Evolutionary conservation across 2,113 vertebrate genomes (phyloP), one percentile per base, ranked within the genome.

Genomic region (Furnarius figulus): DNA sequence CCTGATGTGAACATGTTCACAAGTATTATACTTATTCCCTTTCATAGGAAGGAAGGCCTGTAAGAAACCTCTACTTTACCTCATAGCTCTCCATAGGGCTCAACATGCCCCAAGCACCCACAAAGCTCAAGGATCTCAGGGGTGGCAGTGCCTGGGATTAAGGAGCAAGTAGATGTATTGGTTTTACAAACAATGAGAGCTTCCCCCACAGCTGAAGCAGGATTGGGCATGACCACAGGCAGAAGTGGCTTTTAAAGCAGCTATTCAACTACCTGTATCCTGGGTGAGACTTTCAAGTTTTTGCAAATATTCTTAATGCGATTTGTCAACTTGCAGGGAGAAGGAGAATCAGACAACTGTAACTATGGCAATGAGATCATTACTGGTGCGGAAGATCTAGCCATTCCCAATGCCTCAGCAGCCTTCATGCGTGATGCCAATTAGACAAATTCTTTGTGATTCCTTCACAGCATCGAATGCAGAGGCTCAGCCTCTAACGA

Each of bases 311-410:
- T 67, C 75, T 63, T 93, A 74, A 83, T n/a, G 21, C 0, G 0
- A 68, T 89, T 72, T 93, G 58, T 81, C 15, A 30, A 20, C 66
- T 91, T 47, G 18, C 44, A 82, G 70, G 42, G 66, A 84, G 65
- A 40, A 31, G 50, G 79, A 49, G 78, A 90, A 47, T 63, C 50
- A 52, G 63, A 94, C 10, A 49, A 24, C 23, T 67, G 87, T 94
- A 95, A 68, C 95, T 92, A 96, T 81, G 58, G 85, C 84, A 88
- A 87, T 95, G 71, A 94, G 42, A 84, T 89, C 53, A 53, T 71
- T 78, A 74, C 35, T 39, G 47, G 49, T 88, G 87, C 3, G 0
- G 67, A 80, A 93, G 82, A 94, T 37, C 44, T n/a, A 82, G 61
- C 55, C 18, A 5, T 61, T 89, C 35, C 59, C 71, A 87, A 8